Evolutionary conservation across 2,113 vertebrate genomes (phyloP), one percentile per base, ranked within the genome.

Genomic region (Arenaria interpres): DNA sequence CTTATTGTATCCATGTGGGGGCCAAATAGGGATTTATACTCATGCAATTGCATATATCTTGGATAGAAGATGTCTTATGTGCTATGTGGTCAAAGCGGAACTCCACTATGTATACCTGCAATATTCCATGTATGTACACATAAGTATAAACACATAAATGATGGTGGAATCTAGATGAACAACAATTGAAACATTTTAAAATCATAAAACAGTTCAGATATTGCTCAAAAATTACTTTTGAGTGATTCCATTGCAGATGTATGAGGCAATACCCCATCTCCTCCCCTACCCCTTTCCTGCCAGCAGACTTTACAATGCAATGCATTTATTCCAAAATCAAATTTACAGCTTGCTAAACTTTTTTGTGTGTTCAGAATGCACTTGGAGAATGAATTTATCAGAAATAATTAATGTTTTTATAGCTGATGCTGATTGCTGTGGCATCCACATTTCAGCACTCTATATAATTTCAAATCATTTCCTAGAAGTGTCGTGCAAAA

Each of bases 341-440:
- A 88, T 85, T 93, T 67, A 72, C 71, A 90, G 54, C 75, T 88
- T 30, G 9, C 72, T 88, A 41, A 93, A 91, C 78, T 77, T 90
- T 25, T 60, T 59, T 41, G 22, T 75, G 57, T 45, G 30, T 81
- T 91, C n/a, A 72, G 72, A 91, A 93, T 69, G 66, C 62, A 79
- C 8, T 41, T 15, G 2, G 37, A 86, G 79, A 93, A 97, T 74
- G 74, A 74, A 83, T 90, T 94, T 83, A 94, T 96, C 91, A 89
- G 88, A 91, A 97, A 93, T 96, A 96, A 97, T 96, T 94, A 97
- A 93, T 96, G 89, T 93, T 96, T 92, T 93, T 94, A 79, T 81
- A 90, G 89, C 78, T 10, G 1, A 57, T 5, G 2, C 82, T 96
- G 91, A 95, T 95, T 97, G 88, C 95, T 96, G 46, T 68, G 6